A percentile compares a stretch with the other conserved stretches of the same genome.
phyloP scores from a whole-genome alignment of 2,797 vertebrate species.

The Selene dorsalis region DNA sequence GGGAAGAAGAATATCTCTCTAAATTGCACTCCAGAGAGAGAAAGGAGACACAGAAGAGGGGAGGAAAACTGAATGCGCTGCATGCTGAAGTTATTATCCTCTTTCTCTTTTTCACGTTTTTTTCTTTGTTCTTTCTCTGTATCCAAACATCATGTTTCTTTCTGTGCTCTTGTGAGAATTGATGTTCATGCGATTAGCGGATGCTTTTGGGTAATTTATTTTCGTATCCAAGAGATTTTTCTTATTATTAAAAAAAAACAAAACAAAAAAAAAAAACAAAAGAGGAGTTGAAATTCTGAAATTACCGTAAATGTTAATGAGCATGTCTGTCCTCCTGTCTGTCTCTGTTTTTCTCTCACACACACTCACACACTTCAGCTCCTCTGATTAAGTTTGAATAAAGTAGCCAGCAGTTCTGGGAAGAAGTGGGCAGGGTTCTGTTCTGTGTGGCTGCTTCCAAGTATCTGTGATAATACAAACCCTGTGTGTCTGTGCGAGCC shows the following conservation, averaged over 20 bases:
- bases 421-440: slow-evolving; percentile 56
- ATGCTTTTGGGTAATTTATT: slow-evolving; percentile 11
- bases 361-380: slow-evolving; percentile 28
- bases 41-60: slow-evolving; percentile 12
- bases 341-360: background rate
- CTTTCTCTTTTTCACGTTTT: slow-evolving; percentile 7
- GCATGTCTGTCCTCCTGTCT: slow-evolving; percentile 25
- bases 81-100: slow-evolving; percentile 45
- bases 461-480: slow-evolving; percentile 55
- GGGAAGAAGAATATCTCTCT: slow-evolving; percentile 43
- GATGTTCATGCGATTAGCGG: slow-evolving; percentile 16
- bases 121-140: background rate
- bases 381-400: slow-evolving; percentile 50
- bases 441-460: slow-evolving; percentile 48
- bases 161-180: slow-evolving; percentile 12
- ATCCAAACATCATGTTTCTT: slow-evolving; percentile 14
- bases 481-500: slow-evolving; percentile 21
- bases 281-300: slow-evolving; percentile 8
- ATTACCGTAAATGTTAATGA: slow-evolving; percentile 2
- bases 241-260: background rate
- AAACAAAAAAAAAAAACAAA: background rate
- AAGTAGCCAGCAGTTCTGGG: slow-evolving; percentile 67
- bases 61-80: slow-evolving; percentile 30
- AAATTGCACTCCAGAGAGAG: slow-evolving; percentile 40
- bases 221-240: background rate